Evolutionary conservation across 2,797 vertebrate genomes (phyloP).

Genomic region (Myotis planiceps): DNA sequence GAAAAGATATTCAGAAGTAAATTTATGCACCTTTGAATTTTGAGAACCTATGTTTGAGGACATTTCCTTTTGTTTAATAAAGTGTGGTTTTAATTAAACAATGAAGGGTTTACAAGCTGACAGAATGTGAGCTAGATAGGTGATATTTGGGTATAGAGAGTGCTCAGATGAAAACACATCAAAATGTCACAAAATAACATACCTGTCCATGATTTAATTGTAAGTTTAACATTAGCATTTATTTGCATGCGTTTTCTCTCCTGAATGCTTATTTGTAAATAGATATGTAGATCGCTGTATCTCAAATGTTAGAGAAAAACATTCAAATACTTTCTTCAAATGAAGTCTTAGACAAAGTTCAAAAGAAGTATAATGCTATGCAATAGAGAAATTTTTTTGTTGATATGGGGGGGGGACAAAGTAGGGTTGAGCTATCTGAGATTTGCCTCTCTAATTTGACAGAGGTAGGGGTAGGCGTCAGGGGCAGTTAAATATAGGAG

Average conservation of each 20-base stretch:
- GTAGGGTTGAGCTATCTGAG: background rate
- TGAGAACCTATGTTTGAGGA: background rate
- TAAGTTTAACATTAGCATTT: background rate
- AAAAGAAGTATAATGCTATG: background rate
- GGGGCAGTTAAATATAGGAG: background rate
- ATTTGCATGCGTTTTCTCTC: background rate
- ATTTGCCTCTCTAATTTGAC: background rate
- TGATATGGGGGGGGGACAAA: background rate
- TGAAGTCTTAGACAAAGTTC: constrained; percentile 9
- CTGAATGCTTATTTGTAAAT: background rate
- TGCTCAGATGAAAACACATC: background rate
- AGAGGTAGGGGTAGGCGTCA: background rate
- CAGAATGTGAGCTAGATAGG: background rate
- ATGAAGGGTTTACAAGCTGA: background rate
- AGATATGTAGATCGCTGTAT: background rate
- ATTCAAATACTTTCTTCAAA: background rate
- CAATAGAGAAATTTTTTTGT: background rate
- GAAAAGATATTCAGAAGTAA: background rate
- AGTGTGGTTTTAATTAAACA: background rate
- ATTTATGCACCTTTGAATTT: constrained; percentile 24
- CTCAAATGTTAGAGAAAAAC: background rate
- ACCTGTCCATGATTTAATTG: background rate
- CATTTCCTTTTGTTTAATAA: constrained; percentile 1
- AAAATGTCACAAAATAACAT: background rate
- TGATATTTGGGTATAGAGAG: background rate